Evolutionary conservation across 2,888 invertebrate species (phyloP), one percentile per base, ranked within the genome.

Genomic region (Aspidapion aeneum): DNA sequence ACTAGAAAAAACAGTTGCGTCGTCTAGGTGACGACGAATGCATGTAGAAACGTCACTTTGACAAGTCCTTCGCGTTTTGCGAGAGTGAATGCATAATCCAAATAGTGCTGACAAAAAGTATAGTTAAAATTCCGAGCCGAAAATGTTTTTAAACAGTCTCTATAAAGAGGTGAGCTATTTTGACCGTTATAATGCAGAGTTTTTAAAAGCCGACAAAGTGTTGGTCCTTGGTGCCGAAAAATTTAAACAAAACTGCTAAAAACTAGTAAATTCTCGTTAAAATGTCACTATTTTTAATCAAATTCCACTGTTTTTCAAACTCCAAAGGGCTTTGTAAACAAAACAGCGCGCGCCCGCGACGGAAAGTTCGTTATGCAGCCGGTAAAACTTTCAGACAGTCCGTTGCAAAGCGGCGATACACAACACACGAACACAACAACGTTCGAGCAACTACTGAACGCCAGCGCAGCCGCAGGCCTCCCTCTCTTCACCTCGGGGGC

Each of bases 401-500:
- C 68, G 67, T 69, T 64, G 66, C 67, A n/a, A 68, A 49, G 21
- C 62, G 55, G 58, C 56, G 62, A 49, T 55, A 60, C 60, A 52
- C 20, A 63, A 60, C 63, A 65, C 60, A 66, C 72, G 70, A 70
- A 70, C 74, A 63, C 66, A 66, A 67, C 74, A 72, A 71, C 77
- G 76, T 74, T 74, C 78, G 77, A 70, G 68, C 73, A 74, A 78
- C 78, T 77, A 79, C 79, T 79, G 78, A 74, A 73, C 75, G 75
- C 75, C 73, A 74, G 76, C 73, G 73, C 76, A 75, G 77, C 77
- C 74, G 76, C 77, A 70, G 77, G 76, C 73, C 73, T 73, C 74
- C 75, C 66, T 65, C 75, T 66, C 75, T 75, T 72, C 73, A 71
- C 73, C 73, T 70, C 76, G 75, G 74, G 72, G 69, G 76, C 76